Evolutionary conservation across 1,140 invertebrate species (phyloP).

Genomic region (Bombus confusus): DNA sequence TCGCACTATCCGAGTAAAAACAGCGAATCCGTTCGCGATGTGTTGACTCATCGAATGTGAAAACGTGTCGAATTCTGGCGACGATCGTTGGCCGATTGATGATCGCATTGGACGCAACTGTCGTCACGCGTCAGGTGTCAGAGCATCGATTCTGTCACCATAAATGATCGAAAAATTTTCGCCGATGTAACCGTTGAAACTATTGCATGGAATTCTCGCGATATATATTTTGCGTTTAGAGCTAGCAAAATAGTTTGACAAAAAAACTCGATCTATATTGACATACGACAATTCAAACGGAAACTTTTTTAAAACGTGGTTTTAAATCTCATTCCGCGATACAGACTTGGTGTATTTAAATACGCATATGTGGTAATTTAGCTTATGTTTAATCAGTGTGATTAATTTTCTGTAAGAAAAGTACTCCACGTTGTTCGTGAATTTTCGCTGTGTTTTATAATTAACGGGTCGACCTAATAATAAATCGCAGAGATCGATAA

Average conservation of each 20-base stretch:
- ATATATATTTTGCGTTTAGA: neutral
- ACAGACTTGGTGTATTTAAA: no score
- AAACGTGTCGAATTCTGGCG: neutral
- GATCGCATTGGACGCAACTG: neutral
- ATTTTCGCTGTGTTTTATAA: neutral
- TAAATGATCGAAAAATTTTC: slow-evolving; percentile 1
- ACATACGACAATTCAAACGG: no score
- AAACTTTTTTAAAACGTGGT: no score
- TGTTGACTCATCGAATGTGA: neutral
- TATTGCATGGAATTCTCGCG: neutral
- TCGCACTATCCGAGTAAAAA: no score
- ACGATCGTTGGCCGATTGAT: slow-evolving; percentile 1
- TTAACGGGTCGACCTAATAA: neutral
- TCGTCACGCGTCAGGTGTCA: neutral
- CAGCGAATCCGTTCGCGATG: neutral
- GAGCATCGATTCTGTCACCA: neutral
- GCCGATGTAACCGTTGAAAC: no score
- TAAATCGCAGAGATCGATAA: neutral
- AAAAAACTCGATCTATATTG: no score
- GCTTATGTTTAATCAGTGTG: neutral
- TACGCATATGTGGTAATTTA: no score
- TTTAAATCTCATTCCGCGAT: no score
- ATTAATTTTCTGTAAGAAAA: neutral
- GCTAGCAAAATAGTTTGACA: no score
- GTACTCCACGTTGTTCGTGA: neutral